These are phyloP conservation scores for Orius insidiosus DNA, from an alignment of 1,140 invertebrate species.

Conservation along the genomic window DNA sequence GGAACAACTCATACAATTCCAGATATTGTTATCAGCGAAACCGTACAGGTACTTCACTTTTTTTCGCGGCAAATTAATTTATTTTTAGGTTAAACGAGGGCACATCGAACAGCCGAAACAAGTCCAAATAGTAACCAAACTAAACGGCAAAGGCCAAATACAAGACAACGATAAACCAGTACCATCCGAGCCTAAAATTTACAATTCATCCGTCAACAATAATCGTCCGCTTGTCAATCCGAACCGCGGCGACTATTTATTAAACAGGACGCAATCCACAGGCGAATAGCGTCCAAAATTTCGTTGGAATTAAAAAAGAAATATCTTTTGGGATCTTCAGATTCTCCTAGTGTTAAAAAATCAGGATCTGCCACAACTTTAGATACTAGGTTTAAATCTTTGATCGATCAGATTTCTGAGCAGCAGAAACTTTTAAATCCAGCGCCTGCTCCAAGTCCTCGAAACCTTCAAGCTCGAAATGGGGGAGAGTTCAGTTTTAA, in stretches of 20 bases:
- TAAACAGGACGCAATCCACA: slow-evolving; percentile 65
- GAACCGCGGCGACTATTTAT: slow-evolving; percentile 46
- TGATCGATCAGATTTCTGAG: slow-evolving; percentile 70
- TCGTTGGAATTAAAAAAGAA: slow-evolving; percentile 69
- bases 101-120: slow-evolving; percentile 19
- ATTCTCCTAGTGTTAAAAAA: slow-evolving; percentile 46
- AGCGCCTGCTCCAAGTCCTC: slow-evolving; percentile 50
- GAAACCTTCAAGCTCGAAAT: too few relatives aligned
- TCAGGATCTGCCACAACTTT: slow-evolving; percentile 70
- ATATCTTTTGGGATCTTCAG: slow-evolving; percentile 52
- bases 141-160: slow-evolving; percentile 18
- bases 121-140: slow-evolving; percentile 17
- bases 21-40: slow-evolving; percentile 47
- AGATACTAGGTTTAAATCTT: slow-evolving; percentile 62
- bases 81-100: slow-evolving; percentile 14
- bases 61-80: slow-evolving; percentile 4
- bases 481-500: too few relatives aligned
- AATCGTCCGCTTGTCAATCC: slow-evolving; percentile 30
- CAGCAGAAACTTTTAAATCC: slow-evolving; percentile 74
- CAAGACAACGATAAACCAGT: too few relatives aligned
- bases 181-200: slow-evolving; percentile 9
- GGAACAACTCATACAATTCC: slow-evolving; percentile 48
- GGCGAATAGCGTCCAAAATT: slow-evolving; percentile 71
- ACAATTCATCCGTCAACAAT: slow-evolving; percentile 16
- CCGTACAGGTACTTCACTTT: slow-evolving; percentile 33